phyloP scores from a whole-genome alignment of 2,888 invertebrate genomes.

The Octonoba sinensis region DNA sequence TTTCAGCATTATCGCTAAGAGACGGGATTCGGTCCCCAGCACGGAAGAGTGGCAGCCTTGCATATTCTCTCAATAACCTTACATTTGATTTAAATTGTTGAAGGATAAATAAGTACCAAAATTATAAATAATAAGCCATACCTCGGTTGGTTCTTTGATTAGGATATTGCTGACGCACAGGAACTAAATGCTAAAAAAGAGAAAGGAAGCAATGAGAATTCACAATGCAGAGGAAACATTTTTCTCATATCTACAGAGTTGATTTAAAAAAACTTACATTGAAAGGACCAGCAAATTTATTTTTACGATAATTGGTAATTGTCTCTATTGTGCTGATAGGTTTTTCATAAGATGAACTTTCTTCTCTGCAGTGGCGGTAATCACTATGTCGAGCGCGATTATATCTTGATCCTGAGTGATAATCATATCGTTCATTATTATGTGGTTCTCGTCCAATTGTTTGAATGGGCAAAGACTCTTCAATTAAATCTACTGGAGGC shows the following conservation, averaged over 20 bases:
- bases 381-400: conserved; percentile 19
- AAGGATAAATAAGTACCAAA: neutral
- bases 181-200: conserved; percentile 24
- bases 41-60: too few species aligned
- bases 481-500: conserved; percentile 40
- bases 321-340: conserved; percentile 54
- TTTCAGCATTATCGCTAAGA: too few species aligned
- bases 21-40: too few species aligned
- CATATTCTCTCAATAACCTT: too few species aligned
- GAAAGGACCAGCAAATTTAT: neutral
- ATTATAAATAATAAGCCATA: conserved; percentile 7
- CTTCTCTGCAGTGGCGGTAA: neutral
- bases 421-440: conserved; percentile 24
- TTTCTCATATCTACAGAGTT: too few species aligned
- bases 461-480: conserved; percentile 25
- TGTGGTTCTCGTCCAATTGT: conserved; percentile 39
- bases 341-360: conserved; percentile 12
- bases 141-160: conserved; percentile 36
- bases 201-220: neutral
- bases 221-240: too few species aligned
- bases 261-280: neutral
- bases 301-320: conserved; percentile 37
- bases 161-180: conserved; percentile 27
- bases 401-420: conserved; percentile 13
- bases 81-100: neutral